These are phyloP conservation scores for Isaurus tuberculatus DNA, from an alignment of 92 coral and sea anemone genomes.

Conservation along the genomic window DNA sequence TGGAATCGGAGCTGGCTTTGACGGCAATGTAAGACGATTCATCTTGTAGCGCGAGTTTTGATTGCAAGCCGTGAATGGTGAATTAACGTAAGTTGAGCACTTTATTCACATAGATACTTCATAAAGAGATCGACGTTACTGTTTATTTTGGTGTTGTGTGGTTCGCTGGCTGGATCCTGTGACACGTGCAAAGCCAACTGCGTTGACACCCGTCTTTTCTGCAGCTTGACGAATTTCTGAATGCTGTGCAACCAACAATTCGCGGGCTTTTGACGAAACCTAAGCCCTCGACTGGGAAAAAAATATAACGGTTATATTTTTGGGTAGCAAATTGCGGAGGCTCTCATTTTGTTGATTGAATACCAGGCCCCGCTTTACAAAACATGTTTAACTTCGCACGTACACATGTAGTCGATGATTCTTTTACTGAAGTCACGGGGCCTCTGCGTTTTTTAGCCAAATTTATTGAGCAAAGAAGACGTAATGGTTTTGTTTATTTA, in stretches of 20 bases:
- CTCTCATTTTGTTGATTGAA: conserved; percentile 4
- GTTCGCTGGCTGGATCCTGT: conserved; percentile 74
- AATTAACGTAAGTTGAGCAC: conserved; percentile 99
- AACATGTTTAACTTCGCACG: conserved; percentile 31
- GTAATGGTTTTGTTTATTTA: conserved; percentile 48
- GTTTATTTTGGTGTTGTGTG: conserved; percentile 81
- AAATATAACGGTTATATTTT: conserved; percentile 40
- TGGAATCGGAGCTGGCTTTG: conserved; percentile 64
- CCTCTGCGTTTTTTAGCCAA: conserved; percentile 6
- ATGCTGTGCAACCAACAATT: conserved; percentile 34
- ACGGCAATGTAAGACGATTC: conserved; percentile 94
- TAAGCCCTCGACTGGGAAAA: conserved; percentile 30
- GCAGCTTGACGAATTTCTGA: conserved; percentile 41
- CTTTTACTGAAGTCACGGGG: conserved; percentile 42
- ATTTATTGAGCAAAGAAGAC: conserved; percentile 36
- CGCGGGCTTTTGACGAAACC: conserved; percentile 52
- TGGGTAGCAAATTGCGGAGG: conserved; percentile 39
- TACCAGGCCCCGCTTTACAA: conserved; percentile 15
- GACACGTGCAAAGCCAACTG: conserved; percentile 81
- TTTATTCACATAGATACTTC: conserved; percentile 89
- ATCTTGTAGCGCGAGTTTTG: conserved; percentile 98
- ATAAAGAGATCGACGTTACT: conserved; percentile 86
- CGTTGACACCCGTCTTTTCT: conserved; percentile 42
- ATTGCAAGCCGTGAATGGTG: conserved; percentile 99
- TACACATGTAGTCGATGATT: conserved; percentile 12